phyloP scores from a whole-genome alignment of 2,797 vertebrate genomes.

The Acrossocheilus wenchowensis region DNA sequence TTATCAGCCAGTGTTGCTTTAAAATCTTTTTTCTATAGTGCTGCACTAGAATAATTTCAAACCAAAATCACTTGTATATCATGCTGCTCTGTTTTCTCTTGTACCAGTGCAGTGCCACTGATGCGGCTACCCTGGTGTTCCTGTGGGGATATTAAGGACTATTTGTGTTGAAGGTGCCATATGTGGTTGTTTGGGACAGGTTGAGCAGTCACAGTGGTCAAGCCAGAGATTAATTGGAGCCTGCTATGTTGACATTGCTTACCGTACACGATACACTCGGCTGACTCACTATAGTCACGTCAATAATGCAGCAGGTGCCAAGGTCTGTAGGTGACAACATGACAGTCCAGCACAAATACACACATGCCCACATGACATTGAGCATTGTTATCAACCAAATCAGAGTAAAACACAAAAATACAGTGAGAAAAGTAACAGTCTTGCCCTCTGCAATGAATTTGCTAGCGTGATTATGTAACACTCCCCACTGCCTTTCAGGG shows the following conservation, averaged over 20 bases:
- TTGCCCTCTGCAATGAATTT: background rate
- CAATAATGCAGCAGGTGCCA: slow-evolving; percentile 51
- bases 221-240: slow-evolving; percentile 44
- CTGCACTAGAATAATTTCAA: background rate
- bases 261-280: slow-evolving; percentile 16
- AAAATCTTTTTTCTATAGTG: background rate
- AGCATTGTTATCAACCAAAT: slow-evolving; percentile 4
- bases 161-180: slow-evolving; percentile 35
- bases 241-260: slow-evolving; percentile 32
- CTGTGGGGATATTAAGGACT: background rate
- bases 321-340: slow-evolving; percentile 24
- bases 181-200: slow-evolving; percentile 28
- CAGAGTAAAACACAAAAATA: slow-evolving; percentile 18
- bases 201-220: slow-evolving; percentile 25
- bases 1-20: too few relatives aligned
- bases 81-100: background rate
- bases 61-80: background rate
- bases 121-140: background rate
- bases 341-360: slow-evolving; percentile 29
- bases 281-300: slow-evolving; percentile 16
- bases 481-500: background rate
- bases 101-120: background rate
- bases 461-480: background rate
- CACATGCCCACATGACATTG: slow-evolving; percentile 1
- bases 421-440: background rate